Evolutionary conservation across 2,113 vertebrate species (phyloP).

Genomic region (Muntiacus muntjak): DNA sequence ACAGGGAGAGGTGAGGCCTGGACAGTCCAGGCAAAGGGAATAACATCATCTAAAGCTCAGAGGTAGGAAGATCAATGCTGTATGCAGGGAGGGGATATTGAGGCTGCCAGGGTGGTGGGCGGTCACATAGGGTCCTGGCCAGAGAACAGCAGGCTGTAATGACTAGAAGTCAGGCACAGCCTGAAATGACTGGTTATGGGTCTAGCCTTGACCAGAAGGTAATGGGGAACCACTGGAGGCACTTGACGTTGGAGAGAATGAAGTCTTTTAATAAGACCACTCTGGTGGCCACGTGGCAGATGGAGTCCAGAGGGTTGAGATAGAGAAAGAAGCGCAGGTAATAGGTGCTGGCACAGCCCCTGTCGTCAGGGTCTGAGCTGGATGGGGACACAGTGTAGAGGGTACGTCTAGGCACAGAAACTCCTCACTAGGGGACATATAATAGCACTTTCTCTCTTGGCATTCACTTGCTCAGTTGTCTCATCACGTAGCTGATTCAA

Average conservation of each 20-base stretch:
- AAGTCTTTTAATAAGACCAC: background rate
- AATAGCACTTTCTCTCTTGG: background rate
- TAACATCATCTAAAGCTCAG: background rate
- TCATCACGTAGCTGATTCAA: background rate
- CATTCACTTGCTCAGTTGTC: background rate
- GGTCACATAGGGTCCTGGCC: background rate
- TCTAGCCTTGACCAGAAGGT: background rate
- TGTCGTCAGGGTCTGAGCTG: background rate
- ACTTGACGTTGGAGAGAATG: background rate
- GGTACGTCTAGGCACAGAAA: background rate
- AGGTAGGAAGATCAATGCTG: background rate
- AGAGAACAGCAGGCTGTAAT: background rate
- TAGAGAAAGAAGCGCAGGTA: background rate
- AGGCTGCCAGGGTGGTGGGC: background rate
- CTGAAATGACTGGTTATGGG: background rate
- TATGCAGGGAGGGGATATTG: background rate
- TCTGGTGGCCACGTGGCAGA: background rate
- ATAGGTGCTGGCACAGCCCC: background rate
- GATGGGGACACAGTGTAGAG: background rate
- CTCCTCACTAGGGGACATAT: background rate
- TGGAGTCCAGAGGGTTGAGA: background rate
- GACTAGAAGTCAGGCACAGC: background rate
- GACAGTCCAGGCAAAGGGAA: background rate
- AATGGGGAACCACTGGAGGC: background rate
- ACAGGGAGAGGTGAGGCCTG: background rate